Base-by-base conservation (phyloP, 1,140 invertebrate species). In the Augochlora pura region DNA sequence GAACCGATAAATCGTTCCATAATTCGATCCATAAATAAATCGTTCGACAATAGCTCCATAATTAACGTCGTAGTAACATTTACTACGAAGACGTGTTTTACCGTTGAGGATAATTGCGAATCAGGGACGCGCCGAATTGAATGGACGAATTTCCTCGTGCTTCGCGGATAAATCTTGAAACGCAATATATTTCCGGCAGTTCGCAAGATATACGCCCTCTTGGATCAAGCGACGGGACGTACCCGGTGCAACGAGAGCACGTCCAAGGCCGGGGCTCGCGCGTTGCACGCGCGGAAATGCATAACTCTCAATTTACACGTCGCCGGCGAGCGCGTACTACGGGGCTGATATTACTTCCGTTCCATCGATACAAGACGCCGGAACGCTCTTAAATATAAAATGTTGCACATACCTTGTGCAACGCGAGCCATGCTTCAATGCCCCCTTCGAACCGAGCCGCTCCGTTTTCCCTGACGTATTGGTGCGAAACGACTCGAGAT, bases 291-390 rank as follows among this genome's bases (percentile, higher is more conserved):
- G 75, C 69, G 54, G 62, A 85, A 84, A 78, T 85, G 70, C 84
- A 86, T 86, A 85, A 86, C 79, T 86, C 83, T 85, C 84, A 85
- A 86, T 86, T 86, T 82, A 67, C 74, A 68, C 83, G 73, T 68
- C 42, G 70, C 71, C 66, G 60, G 54, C 21, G 27, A 77, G 16
- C 25, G 60, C 32, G 49, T 27, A 27, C 18, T 52, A n/a, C 27
- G n/a, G 49, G 42, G 25, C 81, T 54, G 81, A 80, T 84, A 83
- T 84, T 84, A 83, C 83, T 57, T 83, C 16, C 62, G 46, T 59
- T 32, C 69, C 52, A 75, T 83, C 83, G 81, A 84, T 80, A 80
- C 18, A 12, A 65, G 38, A 42, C 64, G 64, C 38, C 39, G 32
- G 60, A 63, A 65, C n/a, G 39, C 57, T 59, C 52, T 84, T 80